Evolutionary conservation across 2,888 invertebrate genomes (phyloP), one percentile per base, ranked within the genome.

Genomic region (Heliconius ethilla): DNA sequence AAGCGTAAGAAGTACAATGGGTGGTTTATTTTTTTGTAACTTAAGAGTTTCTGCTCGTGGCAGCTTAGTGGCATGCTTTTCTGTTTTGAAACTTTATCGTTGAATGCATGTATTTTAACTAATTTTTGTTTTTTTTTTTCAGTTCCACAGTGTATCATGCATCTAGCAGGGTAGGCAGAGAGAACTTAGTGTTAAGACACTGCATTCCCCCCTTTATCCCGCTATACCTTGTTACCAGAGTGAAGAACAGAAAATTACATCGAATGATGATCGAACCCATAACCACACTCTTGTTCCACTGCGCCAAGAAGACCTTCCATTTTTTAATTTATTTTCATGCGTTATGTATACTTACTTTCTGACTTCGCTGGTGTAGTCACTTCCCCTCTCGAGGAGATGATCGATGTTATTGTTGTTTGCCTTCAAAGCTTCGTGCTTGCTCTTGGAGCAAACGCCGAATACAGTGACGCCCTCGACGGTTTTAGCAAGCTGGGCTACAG

Each of bases 351-450:
- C 96, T 95, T 93, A 97, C 97, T 98, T 98, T 90, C 97, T 96
- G 82, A 98, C 96, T 95, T 98, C 98, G 87, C 96, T 96, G 84
- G 96, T 95, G 91, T 98, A 98, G 91, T 98, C 98, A 83, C 96
- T 95, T 83, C 96, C 96, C 81, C 97, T 96, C 89, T 98, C 98
- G 84, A 98, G 94, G 75, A 98, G 94, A 87, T 97, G 96, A 85
- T 97, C 96, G 81, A 98, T 96, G 83, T 95, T 95, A 84, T 95
- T 95, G 85, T 96, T 96, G 82, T 96, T 95, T 37, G 95, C 94
- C 89, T 97, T 97, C 82, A 98, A 94, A n/a, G 96, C 95, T 87
- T 98, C 98, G 88, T 98, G 97, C 92, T 98, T 98, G 87, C 95
- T 95, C 91, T 97, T 96, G 75, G 98, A 97, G 88, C 98, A 97